Base-by-base conservation (phyloP, 2,888 invertebrate species). In the Azorinus chamasolen region DNA sequence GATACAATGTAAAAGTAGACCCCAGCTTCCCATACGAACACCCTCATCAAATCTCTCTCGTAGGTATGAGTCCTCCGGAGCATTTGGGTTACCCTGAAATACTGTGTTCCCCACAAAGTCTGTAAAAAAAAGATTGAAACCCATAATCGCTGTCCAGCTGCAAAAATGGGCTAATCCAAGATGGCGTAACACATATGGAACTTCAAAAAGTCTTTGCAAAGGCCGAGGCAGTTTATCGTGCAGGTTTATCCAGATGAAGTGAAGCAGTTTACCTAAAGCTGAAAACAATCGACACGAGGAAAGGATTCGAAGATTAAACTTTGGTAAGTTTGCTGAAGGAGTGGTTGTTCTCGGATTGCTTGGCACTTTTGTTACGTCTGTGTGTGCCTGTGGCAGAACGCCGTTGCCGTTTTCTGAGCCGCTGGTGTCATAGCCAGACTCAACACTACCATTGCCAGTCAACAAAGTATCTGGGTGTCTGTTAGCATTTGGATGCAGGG, bases 131-230 rank as follows among this genome's bases (percentile, higher is more conserved):
- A 99, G 94, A 0, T 98, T 98, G 92, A 98, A 99, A 92, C 98
- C 97, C 83, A 99, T 98, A 87, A 99, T 96, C 0, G 98, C 97
- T 96, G 98, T 98, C 98, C 98, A 99, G 92, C 97, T 98, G 93
- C 98, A 98, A 59, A 98, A 95, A 94, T 98, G 98, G 25, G 98
- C 98, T 69, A 98, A 92, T 87, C 98, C 98, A 14, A 99, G 95
- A 91, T 97, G 95, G 39, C 96, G 95, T 77, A 99, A 94, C 0
- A 97, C 97, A 50, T 86, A 94, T 0, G 99, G 98, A 96, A 99
- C 97, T 92, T 96, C 79, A 41, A 90, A 82, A 43, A 92, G 68
- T 32, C 86, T 71, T 27, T 87, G 78, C 20, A 92, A 25, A 6
- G 86, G 75, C 46, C 82, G 80, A 2, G 91, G 91, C 63, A 90